A percentile compares a stretch with the other conserved stretches of the same genome.
These are phyloP conservation scores for Hedya salicella DNA, from an alignment of 2,888 invertebrate genomes.

Conservation along the genomic window DNA sequence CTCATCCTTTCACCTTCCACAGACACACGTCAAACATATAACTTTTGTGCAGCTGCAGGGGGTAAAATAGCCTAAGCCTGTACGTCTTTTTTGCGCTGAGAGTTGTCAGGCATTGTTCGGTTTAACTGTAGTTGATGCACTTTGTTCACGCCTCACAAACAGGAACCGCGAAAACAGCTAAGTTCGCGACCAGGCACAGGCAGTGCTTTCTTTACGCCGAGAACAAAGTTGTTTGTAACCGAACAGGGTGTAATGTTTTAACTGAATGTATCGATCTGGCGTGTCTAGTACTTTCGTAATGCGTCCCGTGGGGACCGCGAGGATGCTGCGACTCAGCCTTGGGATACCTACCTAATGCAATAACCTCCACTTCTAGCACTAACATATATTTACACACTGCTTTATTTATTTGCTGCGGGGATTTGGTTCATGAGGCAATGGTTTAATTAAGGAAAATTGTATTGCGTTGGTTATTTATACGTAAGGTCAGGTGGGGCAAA, in stretches of 20 bases:
- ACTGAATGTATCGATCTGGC: slow-evolving; percentile 77
- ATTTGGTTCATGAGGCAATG: slow-evolving; percentile 33
- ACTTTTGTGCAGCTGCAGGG: no score
- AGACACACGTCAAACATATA: no score
- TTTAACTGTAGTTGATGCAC: no score
- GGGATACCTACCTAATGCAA: slow-evolving; percentile 82
- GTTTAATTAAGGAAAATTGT: slow-evolving; percentile 38
- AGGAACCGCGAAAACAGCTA: no score
- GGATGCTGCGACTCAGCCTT: slow-evolving; percentile 73
- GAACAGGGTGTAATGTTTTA: slow-evolving; percentile 70
- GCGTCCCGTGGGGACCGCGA: slow-evolving; percentile 75
- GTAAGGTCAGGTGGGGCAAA: background rate
- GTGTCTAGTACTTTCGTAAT: slow-evolving; percentile 80
- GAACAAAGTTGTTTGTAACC: slow-evolving; percentile 56
- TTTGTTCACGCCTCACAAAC: no score
- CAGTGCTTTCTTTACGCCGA: slow-evolving; percentile 25
- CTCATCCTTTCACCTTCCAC: no score
- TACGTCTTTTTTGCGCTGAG: no score
- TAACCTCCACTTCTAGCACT: slow-evolving; percentile 54
- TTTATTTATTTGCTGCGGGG: slow-evolving; percentile 43
- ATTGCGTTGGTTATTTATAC: slow-evolving; percentile 19
- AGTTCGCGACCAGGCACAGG: background rate
- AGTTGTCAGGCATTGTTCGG: no score
- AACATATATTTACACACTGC: slow-evolving; percentile 47
- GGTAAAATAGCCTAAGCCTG: no score